A percentile compares a stretch with the other conserved stretches of the same genome.
phyloP scores from a whole-genome alignment of 2,888 invertebrate genomes.

The Lasioglossum lativentre region DNA sequence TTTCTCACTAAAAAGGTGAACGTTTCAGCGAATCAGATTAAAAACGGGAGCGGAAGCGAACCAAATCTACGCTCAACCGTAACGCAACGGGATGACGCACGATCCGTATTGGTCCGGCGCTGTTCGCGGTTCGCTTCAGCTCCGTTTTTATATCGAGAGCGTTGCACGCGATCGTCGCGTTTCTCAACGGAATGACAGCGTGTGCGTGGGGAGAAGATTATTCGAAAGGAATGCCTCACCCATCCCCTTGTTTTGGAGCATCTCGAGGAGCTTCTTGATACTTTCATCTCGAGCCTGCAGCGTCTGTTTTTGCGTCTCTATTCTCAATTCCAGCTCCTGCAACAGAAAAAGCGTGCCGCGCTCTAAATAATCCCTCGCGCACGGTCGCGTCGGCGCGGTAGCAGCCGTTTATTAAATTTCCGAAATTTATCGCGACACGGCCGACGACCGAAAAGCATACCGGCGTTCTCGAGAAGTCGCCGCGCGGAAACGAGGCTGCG shows the following conservation, averaged over 20 bases:
- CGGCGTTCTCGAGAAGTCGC: background rate
- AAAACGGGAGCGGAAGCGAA: conserved; percentile 24
- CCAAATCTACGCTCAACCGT: background rate
- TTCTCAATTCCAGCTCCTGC: conserved; percentile 97
- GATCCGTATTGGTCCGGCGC: background rate
- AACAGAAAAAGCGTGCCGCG: conserved; percentile 64
- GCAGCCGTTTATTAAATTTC: conserved; percentile 2
- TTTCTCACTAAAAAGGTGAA: conserved; percentile 31
- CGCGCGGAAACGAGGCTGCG: background rate
- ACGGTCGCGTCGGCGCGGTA: conserved; percentile 1
- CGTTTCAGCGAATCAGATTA: background rate
- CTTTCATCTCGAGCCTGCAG: conserved; percentile 98
- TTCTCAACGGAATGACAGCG: conserved; percentile 36
- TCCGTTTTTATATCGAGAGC: background rate
- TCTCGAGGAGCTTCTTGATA: conserved; percentile 98
- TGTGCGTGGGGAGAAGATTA: conserved; percentile 40
- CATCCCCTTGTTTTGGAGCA: conserved; percentile 98
- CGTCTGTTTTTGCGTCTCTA: conserved; percentile 99
- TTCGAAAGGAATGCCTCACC: conserved; percentile 87
- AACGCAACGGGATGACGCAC: background rate
- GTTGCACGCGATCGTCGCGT: conserved; percentile 26
- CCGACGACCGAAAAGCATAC: background rate
- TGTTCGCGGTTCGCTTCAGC: background rate
- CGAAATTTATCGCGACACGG: conserved; percentile 3
- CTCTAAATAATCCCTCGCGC: conserved; percentile 2